Base-by-base conservation (phyloP, 1,140 invertebrate species). In the Goniozus legneri region DNA sequence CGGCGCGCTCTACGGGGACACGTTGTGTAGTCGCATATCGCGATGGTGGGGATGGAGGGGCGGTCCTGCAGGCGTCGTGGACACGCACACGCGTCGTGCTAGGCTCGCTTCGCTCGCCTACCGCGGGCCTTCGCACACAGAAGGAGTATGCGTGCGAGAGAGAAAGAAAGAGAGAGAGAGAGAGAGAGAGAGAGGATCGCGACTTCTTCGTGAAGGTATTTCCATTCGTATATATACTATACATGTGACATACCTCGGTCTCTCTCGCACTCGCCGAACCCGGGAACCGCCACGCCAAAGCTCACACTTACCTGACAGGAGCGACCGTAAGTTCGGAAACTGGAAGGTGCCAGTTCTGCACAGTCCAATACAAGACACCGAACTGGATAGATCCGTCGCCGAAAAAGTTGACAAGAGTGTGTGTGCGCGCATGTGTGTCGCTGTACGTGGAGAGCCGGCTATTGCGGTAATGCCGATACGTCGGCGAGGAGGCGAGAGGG, bases 321-420 rank as follows among this genome's bases (percentile, higher is more conserved):
- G 71, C 72, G 74, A 71, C 72, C n/a, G n/a, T n/a, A 75, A 74
- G 66, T 71, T 72, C 67, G 60, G 60, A 69, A 71, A 72, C 64
- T 74, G 71, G 72, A 74, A 72, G 71, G 67, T 68, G 67, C 69
- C 67, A 67, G 65, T 65, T 65, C 65, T 64, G 67, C 71, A 72
- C 72, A 76, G 73, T 76, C 71, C 72, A 67, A 74, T 64, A 67
- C 66, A 67, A 75, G 72, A 71, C 72, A 65, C 65, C 73, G 72
- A 71, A 70, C 70, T 69, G 73, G 69, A 65, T 67, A 71, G 72
- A 71, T 73, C 58, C 58, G n/a, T n/a, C n/a, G 64, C 52, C 62
- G 52, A 58, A 64, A 64, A 60, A 48, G 44, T 45, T 34, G 37
- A 14, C 33, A 19, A 15, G 43, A 16, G 34, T n/a, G n/a, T n/a